These are phyloP conservation scores for Agapornis roseicollis DNA, from an alignment of 2,113 vertebrate genomes.

Conservation along the genomic window DNA sequence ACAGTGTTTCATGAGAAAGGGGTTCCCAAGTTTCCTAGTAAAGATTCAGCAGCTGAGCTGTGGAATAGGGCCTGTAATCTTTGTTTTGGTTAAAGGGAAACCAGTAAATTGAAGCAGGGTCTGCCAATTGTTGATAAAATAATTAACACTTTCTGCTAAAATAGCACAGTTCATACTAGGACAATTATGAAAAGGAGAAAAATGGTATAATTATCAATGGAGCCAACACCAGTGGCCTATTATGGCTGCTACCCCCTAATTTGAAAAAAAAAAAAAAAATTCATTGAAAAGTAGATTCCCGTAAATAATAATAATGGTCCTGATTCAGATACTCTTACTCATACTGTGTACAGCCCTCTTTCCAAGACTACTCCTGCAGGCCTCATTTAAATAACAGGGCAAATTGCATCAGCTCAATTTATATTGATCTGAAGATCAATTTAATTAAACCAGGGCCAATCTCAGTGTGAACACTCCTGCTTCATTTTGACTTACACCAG, in stretches of 20 bases:
- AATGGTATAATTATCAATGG: conserved; percentile 78
- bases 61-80: conserved; percentile 72
- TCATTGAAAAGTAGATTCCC: conserved; percentile 64
- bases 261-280: conserved; percentile 68
- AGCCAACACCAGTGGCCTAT: conserved; percentile 72
- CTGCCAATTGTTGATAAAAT: conserved; percentile 83
- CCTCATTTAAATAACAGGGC: conserved; percentile 57
- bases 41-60: conserved; percentile 75
- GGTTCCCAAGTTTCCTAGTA: conserved; percentile 76
- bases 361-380: conserved; percentile 43
- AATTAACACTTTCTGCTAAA: conserved; percentile 80
- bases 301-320: conserved; percentile 73
- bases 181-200: conserved; percentile 78
- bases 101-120: conserved; percentile 78
- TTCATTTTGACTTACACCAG: conserved; percentile 62
- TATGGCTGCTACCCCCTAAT: conserved; percentile 66
- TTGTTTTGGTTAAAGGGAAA: conserved; percentile 80
- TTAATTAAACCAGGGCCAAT: conserved; percentile 55
- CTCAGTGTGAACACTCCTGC: conserved; percentile 55
- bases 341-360: not conserved
- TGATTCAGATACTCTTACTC: conserved; percentile 30
- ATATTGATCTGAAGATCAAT: conserved; percentile 61
- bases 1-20: conserved; percentile 77
- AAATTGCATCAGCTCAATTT: conserved; percentile 52
- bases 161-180: conserved; percentile 78